Conservation (phyloP, 2,113 vertebrate genomes). For the Benitochromis conjunctus region DNA sequence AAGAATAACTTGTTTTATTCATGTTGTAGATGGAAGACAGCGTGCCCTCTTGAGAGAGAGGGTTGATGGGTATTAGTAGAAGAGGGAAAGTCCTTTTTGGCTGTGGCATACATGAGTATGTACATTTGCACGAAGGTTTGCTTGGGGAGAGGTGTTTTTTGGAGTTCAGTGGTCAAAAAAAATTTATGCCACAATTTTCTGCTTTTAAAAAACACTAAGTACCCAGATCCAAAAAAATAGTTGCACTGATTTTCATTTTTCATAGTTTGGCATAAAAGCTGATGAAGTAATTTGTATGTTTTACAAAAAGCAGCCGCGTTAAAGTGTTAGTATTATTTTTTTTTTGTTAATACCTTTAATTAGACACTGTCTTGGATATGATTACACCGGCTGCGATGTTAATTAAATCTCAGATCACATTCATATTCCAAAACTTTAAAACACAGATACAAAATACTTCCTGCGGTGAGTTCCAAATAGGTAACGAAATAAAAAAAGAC, state of each 20-base stretch:
- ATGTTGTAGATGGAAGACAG: conserved; percentile 56
- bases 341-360: background rate
- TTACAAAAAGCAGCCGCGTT: background rate
- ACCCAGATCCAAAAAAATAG: background rate
- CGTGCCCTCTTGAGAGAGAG: conserved; percentile 57
- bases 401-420: background rate
- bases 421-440: background rate
- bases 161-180: background rate
- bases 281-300: background rate
- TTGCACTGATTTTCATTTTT: background rate
- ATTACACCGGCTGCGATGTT: background rate
- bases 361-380: background rate
- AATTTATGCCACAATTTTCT: background rate
- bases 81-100: conserved; percentile 46
- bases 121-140: background rate
- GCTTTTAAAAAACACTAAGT: background rate
- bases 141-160: background rate
- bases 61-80: conserved; percentile 51
- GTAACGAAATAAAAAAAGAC: background rate
- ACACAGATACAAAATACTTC: background rate
- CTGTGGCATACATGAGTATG: background rate
- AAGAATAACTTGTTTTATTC: conserved; percentile 77
- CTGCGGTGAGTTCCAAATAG: background rate
- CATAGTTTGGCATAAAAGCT: background rate
- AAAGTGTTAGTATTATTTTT: background rate